Percentiles rank a stretch among this genome's conserved stretches.
Conservation (phyloP, 1,140 invertebrate genomes). For the Lasioglossum albipes region DNA sequence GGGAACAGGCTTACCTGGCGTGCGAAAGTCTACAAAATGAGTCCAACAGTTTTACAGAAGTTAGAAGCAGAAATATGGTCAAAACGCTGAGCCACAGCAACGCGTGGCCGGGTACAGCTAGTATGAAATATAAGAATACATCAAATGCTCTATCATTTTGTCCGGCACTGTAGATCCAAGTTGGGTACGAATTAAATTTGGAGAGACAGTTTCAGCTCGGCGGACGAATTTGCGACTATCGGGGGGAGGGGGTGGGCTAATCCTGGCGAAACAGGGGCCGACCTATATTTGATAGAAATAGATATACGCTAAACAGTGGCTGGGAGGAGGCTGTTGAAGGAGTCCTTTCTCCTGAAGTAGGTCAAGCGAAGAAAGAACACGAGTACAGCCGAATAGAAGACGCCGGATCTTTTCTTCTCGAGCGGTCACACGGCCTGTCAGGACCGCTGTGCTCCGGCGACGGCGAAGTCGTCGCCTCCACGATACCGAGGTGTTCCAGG, state of each 20-base stretch:
- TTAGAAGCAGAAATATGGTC: no score
- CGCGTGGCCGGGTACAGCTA: no score
- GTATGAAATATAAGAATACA: no score
- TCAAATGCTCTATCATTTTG: no score
- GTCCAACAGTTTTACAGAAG: no score
- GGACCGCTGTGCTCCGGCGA: neutral
- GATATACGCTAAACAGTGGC: slow-evolving; percentile 17
- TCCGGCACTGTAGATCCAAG: no score
- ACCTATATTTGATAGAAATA: slow-evolving; percentile 13
- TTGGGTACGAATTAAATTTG: no score
- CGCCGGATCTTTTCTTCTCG: slow-evolving; percentile 3
- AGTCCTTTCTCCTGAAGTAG: slow-evolving; percentile 6
- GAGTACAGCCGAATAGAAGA: neutral
- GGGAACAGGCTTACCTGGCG: no score
- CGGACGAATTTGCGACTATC: neutral
- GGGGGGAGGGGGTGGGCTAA: neutral
- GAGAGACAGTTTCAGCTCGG: no score
- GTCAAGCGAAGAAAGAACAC: slow-evolving; percentile 17
- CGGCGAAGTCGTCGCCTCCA: neutral
- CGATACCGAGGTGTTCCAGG: neutral
- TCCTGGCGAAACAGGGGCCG: neutral
- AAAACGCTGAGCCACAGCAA: no score
- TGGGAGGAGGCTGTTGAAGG: neutral
- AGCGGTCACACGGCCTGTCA: neutral
- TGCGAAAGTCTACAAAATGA: no score